These are phyloP conservation scores for Poeciliopsis turrubarensis DNA, from an alignment of 2,113 vertebrate species.

Conservation along the genomic window DNA sequence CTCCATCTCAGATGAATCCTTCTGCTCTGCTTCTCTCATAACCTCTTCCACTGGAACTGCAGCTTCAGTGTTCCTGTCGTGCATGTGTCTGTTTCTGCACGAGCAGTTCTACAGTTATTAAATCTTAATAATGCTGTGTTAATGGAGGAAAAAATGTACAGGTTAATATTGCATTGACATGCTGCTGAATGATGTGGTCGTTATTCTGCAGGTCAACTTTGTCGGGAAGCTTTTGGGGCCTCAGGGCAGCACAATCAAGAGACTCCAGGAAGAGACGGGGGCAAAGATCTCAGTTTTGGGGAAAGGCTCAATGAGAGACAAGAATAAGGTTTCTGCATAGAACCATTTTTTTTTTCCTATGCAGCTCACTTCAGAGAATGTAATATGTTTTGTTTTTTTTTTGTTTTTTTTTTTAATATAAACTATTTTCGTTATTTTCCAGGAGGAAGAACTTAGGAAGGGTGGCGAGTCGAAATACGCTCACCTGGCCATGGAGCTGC, in stretches of 20 bases:
- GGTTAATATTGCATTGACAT: background rate
- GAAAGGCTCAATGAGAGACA: slow-evolving; percentile 97
- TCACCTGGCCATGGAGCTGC: slow-evolving; percentile 93
- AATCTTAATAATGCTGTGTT: background rate
- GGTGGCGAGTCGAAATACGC: slow-evolving; percentile 95
- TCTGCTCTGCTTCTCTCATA: slow-evolving; percentile 52
- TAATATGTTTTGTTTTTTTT: no score
- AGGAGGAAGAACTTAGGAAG: slow-evolving; percentile 96
- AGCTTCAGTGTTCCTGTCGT: no score
- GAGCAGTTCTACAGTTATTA: background rate
- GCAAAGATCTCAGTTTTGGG: slow-evolving; percentile 97
- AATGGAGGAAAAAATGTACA: background rate
- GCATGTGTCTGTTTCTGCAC: no score
- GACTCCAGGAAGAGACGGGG: slow-evolving; percentile 96
- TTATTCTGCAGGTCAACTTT: slow-evolving; percentile 88
- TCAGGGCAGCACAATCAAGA: slow-evolving; percentile 97
- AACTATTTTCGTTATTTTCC: background rate
- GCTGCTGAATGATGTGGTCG: background rate
- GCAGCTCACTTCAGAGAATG: background rate
- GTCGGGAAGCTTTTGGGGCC: slow-evolving; percentile 97
- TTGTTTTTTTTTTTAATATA: background rate
- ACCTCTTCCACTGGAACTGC: slow-evolving; percentile 41
- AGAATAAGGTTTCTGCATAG: slow-evolving; percentile 85
- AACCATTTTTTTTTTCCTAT: background rate
- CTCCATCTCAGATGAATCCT: slow-evolving; percentile 76